Evolutionary conservation across 2,113 vertebrate genomes (phyloP).

Genomic region (Zosterops lateralis): DNA sequence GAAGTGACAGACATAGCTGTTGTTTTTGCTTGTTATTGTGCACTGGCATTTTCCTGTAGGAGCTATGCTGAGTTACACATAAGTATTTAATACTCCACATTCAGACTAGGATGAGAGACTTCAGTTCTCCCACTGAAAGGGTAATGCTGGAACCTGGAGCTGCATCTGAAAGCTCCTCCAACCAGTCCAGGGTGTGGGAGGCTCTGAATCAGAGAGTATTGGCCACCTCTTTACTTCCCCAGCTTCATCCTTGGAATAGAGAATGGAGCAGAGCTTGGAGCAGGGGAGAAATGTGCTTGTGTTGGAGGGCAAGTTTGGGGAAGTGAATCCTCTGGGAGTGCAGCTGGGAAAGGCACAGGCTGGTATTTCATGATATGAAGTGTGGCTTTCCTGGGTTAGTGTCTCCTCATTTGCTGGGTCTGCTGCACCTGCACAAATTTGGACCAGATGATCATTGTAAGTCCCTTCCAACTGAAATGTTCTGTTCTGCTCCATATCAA

Average conservation of each 20-base stretch:
- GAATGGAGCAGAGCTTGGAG: not conserved
- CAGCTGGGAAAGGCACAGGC: not conserved
- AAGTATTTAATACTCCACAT: not conserved
- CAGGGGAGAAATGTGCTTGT: not conserved
- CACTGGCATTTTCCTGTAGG: not conserved
- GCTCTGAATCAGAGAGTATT: not conserved
- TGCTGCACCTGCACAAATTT: not conserved
- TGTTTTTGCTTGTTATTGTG: constrained; percentile 23
- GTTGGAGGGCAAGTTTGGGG: not conserved
- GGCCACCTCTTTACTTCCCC: not conserved
- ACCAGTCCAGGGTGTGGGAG: not conserved
- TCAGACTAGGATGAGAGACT: not conserved
- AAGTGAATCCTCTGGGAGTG: not conserved
- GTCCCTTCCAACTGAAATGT: not conserved
- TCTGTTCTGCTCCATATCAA: not conserved
- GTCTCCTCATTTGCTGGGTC: not conserved
- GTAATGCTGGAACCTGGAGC: not conserved
- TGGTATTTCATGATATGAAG: not conserved
- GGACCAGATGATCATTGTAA: not conserved
- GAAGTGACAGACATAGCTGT: not conserved
- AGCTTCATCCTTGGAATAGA: not conserved
- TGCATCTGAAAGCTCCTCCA: not conserved
- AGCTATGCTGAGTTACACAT: not conserved
- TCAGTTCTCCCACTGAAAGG: not conserved
- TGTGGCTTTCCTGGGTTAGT: not conserved